Conservation (phyloP, 2,888 invertebrate species). For the Agrenia bidenticulata region DNA sequence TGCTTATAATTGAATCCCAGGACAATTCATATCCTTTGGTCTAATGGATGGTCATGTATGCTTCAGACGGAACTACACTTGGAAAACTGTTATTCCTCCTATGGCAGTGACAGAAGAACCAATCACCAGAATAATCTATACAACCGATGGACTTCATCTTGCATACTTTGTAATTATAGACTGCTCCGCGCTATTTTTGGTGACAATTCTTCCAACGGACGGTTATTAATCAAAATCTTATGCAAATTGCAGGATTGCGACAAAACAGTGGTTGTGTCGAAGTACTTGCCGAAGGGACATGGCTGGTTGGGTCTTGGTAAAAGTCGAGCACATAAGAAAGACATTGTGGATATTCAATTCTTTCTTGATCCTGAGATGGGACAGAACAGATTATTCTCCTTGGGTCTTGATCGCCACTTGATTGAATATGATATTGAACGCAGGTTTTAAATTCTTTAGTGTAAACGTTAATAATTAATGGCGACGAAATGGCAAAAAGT, state of each 20-base stretch:
- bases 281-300: slow-evolving; percentile 35
- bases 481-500: not conserved
- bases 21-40: slow-evolving; percentile 28
- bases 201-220: not conserved
- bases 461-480: not conserved
- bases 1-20: slow-evolving; percentile 15
- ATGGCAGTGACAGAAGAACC: slow-evolving; percentile 22
- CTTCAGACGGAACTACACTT: slow-evolving; percentile 33
- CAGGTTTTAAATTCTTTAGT: slow-evolving; percentile 55
- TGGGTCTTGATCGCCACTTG: slow-evolving; percentile 64
- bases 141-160: slow-evolving; percentile 43
- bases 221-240: not conserved
- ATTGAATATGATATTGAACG: slow-evolving; percentile 63
- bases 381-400: slow-evolving; percentile 61
- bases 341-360: slow-evolving; percentile 63
- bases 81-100: slow-evolving; percentile 28
- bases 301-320: slow-evolving; percentile 65
- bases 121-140: slow-evolving; percentile 41
- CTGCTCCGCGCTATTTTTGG: not conserved
- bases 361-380: slow-evolving; percentile 54
- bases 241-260: slow-evolving; percentile 10
- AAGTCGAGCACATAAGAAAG: slow-evolving; percentile 64
- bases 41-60: slow-evolving; percentile 29
- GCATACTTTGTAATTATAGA: slow-evolving; percentile 31
- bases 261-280: slow-evolving; percentile 16